A percentile compares a stretch with the other conserved stretches of the same genome.
phyloP scores from a whole-genome alignment of 2,888 invertebrate genomes.

The Operophtera brumata region DNA sequence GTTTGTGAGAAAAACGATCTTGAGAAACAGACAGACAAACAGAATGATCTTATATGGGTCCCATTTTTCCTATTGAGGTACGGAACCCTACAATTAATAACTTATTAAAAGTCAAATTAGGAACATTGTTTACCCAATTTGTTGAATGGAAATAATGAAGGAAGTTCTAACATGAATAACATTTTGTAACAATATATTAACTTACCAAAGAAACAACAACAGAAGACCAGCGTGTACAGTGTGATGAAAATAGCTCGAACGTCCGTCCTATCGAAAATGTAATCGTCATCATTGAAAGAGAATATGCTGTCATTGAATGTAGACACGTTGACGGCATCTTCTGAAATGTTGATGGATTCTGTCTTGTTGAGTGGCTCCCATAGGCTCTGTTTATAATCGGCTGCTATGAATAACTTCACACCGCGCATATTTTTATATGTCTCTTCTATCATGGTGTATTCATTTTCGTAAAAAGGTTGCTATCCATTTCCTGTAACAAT shows the following conservation, averaged over 20 bases:
- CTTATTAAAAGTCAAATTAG: no score
- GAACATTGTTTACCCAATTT: not conserved
- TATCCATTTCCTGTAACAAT: constrained; percentile 57
- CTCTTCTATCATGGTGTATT: constrained; percentile 39
- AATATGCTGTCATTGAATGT: constrained; percentile 51
- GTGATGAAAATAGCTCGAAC: constrained; percentile 87
- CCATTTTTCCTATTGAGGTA: no score
- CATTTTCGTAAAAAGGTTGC: constrained; percentile 21
- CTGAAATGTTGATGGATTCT: constrained; percentile 30
- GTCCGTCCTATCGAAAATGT: constrained; percentile 87
- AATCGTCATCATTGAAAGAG: constrained; percentile 77
- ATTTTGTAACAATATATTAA: not conserved
- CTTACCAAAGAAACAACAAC: constrained; percentile 92
- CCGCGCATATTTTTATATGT: constrained; percentile 52
- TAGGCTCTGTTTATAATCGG: constrained; percentile 47
- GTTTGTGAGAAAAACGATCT: no score
- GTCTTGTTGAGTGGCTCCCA: constrained; percentile 48
- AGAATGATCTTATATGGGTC: no score
- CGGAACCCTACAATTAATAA: no score
- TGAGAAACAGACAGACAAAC: no score
- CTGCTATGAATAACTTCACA: constrained; percentile 49
- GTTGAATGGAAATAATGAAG: not conserved
- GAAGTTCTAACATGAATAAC: not conserved
- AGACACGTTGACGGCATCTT: constrained; percentile 45
- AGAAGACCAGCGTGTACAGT: constrained; percentile 88